These are phyloP conservation scores for Pipistrellus pipistrellus DNA, from an alignment of 2,797 vertebrate species.

Conservation along the genomic window DNA sequence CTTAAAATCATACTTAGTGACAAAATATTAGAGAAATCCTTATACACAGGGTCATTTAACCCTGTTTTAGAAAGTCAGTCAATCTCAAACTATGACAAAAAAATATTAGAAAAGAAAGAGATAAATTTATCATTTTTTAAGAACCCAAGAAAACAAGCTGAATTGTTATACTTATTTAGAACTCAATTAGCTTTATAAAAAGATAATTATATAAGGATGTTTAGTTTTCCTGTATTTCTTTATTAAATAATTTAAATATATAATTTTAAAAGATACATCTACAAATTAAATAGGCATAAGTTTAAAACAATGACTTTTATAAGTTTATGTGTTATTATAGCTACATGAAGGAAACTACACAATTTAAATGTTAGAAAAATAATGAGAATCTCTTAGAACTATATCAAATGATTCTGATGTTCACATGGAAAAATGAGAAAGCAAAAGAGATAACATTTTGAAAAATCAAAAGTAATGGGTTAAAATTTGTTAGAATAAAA, in stretches of 20 bases:
- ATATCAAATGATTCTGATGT: not conserved
- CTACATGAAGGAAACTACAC: constrained; percentile 23
- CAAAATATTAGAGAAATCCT: not conserved
- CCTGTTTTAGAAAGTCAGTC: not conserved
- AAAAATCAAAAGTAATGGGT: constrained; percentile 27
- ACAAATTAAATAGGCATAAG: not conserved
- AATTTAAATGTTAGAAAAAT: constrained; percentile 21
- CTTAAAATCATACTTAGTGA: constrained; percentile 7
- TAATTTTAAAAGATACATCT: not conserved
- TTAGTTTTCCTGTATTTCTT: not conserved
- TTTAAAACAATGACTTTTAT: not conserved
- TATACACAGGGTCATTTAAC: not conserved
- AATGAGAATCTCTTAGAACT: not conserved
- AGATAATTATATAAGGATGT: not conserved
- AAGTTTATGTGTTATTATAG: not conserved
- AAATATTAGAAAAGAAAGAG: not conserved
- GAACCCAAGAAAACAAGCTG: not conserved
- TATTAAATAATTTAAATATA: constrained; percentile 29
- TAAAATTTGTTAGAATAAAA: not conserved
- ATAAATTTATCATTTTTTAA: not conserved
- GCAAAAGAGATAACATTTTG: not conserved
- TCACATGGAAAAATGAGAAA: not conserved
- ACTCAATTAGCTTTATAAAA: not conserved
- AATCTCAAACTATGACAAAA: not conserved
- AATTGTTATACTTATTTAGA: constrained; percentile 19